Base-by-base conservation (phyloP, 2,113 vertebrate species). In the Myotis davidii region DNA sequence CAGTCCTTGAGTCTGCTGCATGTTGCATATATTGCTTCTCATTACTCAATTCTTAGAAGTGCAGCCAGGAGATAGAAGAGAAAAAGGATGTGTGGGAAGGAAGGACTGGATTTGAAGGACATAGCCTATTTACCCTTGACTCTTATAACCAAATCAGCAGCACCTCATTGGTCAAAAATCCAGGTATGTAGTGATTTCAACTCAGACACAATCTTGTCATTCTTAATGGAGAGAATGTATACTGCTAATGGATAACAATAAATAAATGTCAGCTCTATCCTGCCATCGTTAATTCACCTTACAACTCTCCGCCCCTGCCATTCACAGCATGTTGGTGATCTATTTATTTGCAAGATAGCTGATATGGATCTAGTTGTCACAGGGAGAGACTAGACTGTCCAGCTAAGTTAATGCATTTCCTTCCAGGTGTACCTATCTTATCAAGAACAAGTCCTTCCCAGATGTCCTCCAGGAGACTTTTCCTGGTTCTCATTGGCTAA, bases 11-110 rank as follows among this genome's bases (percentile, higher is more conserved):
- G 39, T 74, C 79, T 87, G 86, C 73, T 93, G 52, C 0, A 50
- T 85, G 93, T 86, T 95, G 73, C 1, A 64, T 84, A 92, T 90
- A 95, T 56, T 76, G 48, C 91, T 94, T 94, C 92, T 94, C 97
- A 94, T 93, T 91, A 95, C 59, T 97, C 81, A 90, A 27, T 90
- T 95, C 69, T 42, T 39, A 91, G 78, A 96, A 52, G 61, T n/a
- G 85, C 27, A 72, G 77, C 37, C 13, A 94, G 77, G 87, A 94
- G 61, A 78, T 5, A 42, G 37, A 65, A 92, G 6, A 45, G 32
- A 72, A 52, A 69, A 96, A 69, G 32, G 32, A n/a, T 29, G 48
- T 27, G 18, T 52, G 34, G 16, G 29, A 96, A 96, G 84, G 34
- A 94, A 39, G 21, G 50, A 56, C 42, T 82, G 4, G 29, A n/a